Conservation (phyloP, 2,888 invertebrate species). For the Drosophila rubida region DNA sequence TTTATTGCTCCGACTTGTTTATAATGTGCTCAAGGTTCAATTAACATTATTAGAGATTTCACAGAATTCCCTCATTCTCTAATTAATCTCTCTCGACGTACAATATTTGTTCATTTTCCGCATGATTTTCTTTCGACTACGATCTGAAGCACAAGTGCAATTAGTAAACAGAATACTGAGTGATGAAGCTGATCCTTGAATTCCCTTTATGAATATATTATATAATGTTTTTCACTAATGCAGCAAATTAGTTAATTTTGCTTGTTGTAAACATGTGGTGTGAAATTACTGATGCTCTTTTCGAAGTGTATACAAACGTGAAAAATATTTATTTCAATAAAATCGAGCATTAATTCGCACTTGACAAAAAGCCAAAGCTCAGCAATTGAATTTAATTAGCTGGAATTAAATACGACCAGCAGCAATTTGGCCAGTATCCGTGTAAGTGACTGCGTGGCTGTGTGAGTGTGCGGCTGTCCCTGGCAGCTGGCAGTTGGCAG, state of each 20-base stretch:
- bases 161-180: background rate
- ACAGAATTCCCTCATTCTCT: background rate
- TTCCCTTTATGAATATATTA: no score
- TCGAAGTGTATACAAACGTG: background rate
- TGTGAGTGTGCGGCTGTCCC: conserved; percentile 12
- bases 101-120: background rate
- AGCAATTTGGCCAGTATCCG: conserved; percentile 8
- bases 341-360: conserved; percentile 3
- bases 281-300: background rate
- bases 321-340: conserved; percentile 11
- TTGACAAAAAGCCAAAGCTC: conserved; percentile 48
- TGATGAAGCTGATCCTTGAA: background rate
- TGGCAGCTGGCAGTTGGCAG: background rate
- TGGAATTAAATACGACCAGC: conserved; percentile 38
- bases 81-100: conserved; percentile 3
- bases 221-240: no score
- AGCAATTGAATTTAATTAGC: conserved; percentile 69
- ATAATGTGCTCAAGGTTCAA: background rate
- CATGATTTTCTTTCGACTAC: background rate
- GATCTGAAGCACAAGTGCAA: background rate
- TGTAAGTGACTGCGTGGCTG: conserved; percentile 20
- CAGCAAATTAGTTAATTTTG: no score
- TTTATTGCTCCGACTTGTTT: background rate
- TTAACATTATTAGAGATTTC: background rate
- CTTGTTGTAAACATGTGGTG: background rate